Evolutionary conservation across 1,140 invertebrate genomes (phyloP), one percentile per base, ranked within the genome.

Genomic region (Drosophila ohnishii): DNA sequence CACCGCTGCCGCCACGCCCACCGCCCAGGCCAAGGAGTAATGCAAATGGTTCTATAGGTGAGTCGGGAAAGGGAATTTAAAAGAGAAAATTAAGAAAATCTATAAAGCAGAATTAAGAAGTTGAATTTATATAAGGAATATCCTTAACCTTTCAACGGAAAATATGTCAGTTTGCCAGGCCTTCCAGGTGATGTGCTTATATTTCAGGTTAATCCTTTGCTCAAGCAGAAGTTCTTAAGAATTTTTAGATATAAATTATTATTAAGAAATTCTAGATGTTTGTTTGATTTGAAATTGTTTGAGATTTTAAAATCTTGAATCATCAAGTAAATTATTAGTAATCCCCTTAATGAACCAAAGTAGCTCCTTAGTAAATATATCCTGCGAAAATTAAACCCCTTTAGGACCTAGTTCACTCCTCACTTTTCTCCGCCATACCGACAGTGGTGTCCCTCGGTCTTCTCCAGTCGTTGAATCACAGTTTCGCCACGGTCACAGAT

Each of bases 1-100:
- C 90, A n/a, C 90, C 90, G 0, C 45, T 91, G 50, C 90, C 90
- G 39, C 90, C 90, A 60, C 72, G 90, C n/a, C 90, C 90, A 28
- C 89, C 90, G 47, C 90, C 89, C 11, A 70, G 90, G 6, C 78
- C 90, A 16, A 75, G 87, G 32, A 90, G 70, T 34, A 60, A 78
- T 47, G 61, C 63, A 1, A 77, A 76, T 48, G 83, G 75, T 13
- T 86, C 70, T n/a, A 86, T 80, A 61, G 84, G 90, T 91, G 64
- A 90, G 90, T 39, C 0, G 16, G 7, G 32, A 11, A 0, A 13
- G 0, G 6, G n/a, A 7, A 9, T 50, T 6, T 0, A 14, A 3
- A 9, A 9, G 25, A 28, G 25, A 28, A 28, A 28, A 28, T 28
- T 5, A 28, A 28, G 25, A 28, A 28, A 28, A 28, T 28, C 25